A percentile compares a stretch with the other conserved stretches of the same genome.
phyloP scores from a whole-genome alignment of 2,797 vertebrate genomes.

The Nothura maculosa region DNA sequence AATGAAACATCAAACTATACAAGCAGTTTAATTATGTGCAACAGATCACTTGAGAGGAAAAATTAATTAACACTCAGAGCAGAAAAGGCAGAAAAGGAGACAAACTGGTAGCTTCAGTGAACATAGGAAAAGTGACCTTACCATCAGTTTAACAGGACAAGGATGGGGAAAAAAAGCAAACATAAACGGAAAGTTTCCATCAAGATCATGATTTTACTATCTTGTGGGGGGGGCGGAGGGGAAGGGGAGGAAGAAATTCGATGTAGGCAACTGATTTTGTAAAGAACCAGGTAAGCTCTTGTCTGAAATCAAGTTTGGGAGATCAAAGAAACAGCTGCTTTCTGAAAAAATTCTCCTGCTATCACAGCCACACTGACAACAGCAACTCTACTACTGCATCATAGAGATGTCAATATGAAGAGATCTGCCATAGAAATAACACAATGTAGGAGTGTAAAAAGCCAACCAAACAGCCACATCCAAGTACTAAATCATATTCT shows the following conservation, averaged over 20 bases:
- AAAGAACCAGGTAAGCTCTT: background rate
- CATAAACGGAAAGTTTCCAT: background rate
- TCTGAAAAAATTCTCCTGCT: background rate
- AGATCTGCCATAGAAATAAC: background rate
- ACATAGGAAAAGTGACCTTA: background rate
- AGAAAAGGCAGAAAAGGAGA: background rate
- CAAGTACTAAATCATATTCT: background rate
- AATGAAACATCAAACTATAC: background rate
- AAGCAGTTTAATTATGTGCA: background rate
- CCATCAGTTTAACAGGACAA: background rate
- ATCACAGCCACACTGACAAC: background rate
- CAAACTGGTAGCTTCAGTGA: background rate
- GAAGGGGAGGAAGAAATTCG: no score
- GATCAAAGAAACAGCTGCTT: background rate
- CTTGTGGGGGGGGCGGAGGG: no score
- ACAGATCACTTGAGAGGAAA: background rate
- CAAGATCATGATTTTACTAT: no score
- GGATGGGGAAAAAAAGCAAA: background rate
- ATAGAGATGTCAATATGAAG: background rate
- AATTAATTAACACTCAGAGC: background rate
- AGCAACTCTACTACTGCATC: background rate
- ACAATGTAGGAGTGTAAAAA: background rate
- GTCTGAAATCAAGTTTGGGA: background rate
- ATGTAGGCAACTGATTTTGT: background rate
- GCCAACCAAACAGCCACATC: background rate